A percentile compares a stretch with the other conserved stretches of the same genome.
Conservation (phyloP, 2,888 invertebrate genomes). For the Lydus trimaculatus region DNA sequence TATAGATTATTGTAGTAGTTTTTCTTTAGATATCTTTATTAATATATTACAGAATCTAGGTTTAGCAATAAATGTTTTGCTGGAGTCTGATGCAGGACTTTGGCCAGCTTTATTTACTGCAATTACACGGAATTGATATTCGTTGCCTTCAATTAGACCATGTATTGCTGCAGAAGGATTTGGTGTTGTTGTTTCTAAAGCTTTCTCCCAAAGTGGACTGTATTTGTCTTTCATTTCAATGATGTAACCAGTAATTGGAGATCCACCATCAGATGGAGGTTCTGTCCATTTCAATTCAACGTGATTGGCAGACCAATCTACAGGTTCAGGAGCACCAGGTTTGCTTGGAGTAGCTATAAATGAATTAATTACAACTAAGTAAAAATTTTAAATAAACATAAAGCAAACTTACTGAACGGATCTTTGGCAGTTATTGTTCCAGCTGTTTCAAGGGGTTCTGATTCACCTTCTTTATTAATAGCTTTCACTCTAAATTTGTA, state of each 20-base stretch:
- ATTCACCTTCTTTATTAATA: conserved; percentile 93
- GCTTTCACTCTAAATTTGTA: conserved; percentile 96
- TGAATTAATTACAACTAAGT: conserved; percentile 17
- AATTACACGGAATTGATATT: conserved; percentile 95
- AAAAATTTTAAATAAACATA: neutral
- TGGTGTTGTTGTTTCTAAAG: conserved; percentile 80
- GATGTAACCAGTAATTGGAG: conserved; percentile 92
- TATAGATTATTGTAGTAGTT: conserved; percentile 11
- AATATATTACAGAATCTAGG: conserved; percentile 74
- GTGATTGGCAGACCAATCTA: conserved; percentile 92
- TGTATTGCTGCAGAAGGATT: conserved; percentile 81
- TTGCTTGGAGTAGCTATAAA: conserved; percentile 80
- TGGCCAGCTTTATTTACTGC: conserved; percentile 96
- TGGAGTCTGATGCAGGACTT: conserved; percentile 89
- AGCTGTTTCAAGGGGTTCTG: conserved; percentile 94
- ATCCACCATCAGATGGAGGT: conserved; percentile 90
- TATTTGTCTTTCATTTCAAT: conserved; percentile 93
- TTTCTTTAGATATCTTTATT: neutral
- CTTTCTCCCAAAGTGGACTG: conserved; percentile 93
- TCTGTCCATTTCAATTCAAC: conserved; percentile 92
- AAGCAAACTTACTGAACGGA: conserved; percentile 86
- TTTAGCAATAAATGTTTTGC: conserved; percentile 85
- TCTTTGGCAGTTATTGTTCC: conserved; percentile 92
- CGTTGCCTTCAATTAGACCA: conserved; percentile 93
- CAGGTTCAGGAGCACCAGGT: conserved; percentile 89